phyloP scores from a whole-genome alignment of 1,140 invertebrate species.

The Eueides isabella region DNA sequence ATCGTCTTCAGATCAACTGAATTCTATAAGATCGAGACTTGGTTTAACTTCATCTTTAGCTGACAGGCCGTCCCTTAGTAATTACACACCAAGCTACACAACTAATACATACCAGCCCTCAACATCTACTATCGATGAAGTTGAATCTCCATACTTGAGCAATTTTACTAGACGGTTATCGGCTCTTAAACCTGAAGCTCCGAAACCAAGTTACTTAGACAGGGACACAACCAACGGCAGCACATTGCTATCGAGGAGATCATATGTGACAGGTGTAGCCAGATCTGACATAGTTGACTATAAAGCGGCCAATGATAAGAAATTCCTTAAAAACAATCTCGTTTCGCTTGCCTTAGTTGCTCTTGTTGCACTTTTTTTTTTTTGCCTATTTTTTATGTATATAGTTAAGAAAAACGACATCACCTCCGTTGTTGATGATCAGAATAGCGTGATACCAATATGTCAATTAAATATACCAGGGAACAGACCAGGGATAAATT shows the following conservation, averaged over 20 bases:
- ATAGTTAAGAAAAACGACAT: conserved; percentile 84
- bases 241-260: conserved; percentile 60
- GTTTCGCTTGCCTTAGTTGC: conserved; percentile 85
- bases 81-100: conserved; percentile 59
- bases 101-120: conserved; percentile 66
- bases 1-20: conserved; percentile 78
- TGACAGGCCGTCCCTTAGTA: conserved; percentile 59
- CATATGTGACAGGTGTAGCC: conserved; percentile 64
- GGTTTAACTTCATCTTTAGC: conserved; percentile 69
- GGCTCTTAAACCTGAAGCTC: conserved; percentile 77
- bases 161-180: conserved; percentile 86
- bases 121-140: conserved; percentile 69
- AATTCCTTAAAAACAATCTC: conserved; percentile 84
- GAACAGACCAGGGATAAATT: conserved; percentile 83
- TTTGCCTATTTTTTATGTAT: conserved; percentile 85
- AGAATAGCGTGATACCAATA: conserved; percentile 82
- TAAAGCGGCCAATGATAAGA: conserved; percentile 76
- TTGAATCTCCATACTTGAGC: conserved; percentile 86
- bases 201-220: conserved; percentile 61
- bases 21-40: conserved; percentile 80
- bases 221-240: conserved; percentile 72
- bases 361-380: conserved; percentile 85
- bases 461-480: conserved; percentile 77
- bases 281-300: conserved; percentile 78
- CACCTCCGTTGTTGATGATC: conserved; percentile 73